phyloP scores from a whole-genome alignment of 2,888 invertebrate genomes.

The Trichopria drosophilae region DNA sequence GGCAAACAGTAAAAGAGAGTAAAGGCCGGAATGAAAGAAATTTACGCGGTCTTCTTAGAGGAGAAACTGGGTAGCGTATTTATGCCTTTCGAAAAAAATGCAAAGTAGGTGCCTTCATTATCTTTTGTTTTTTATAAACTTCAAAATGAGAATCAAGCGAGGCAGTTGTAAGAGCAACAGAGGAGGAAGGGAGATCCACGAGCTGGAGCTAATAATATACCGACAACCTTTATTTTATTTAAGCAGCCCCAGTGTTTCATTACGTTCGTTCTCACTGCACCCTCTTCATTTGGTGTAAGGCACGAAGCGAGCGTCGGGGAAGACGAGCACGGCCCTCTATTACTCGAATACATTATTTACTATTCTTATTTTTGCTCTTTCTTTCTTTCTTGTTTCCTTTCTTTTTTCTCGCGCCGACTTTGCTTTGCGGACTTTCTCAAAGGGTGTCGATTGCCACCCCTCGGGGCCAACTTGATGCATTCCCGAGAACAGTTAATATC shows the following conservation, averaged over 20 bases:
- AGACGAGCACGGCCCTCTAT: slow-evolving; percentile 33
- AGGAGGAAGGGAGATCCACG: slow-evolving; percentile 40
- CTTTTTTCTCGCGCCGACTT: slow-evolving; percentile 21
- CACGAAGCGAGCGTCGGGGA: slow-evolving; percentile 23
- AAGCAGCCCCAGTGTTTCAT: slow-evolving; percentile 57
- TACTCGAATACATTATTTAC: slow-evolving; percentile 54
- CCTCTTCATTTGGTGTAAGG: slow-evolving; percentile 36
- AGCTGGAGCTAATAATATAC: slow-evolving; percentile 51
- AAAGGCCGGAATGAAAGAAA: too few relatives aligned
- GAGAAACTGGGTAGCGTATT: too few relatives aligned
- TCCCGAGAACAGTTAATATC: slow-evolving; percentile 28
- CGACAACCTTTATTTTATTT: slow-evolving; percentile 57
- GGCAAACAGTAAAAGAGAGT: too few relatives aligned
- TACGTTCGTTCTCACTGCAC: slow-evolving; percentile 51
- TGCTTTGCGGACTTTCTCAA: too few relatives aligned
- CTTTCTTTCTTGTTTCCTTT: slow-evolving; percentile 33
- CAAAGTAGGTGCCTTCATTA: slow-evolving; percentile 5
- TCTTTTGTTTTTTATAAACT: slow-evolving; percentile 15
- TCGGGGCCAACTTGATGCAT: slow-evolving; percentile 30
- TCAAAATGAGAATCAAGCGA: slow-evolving; percentile 12
- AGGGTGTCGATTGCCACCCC: slow-evolving; percentile 35
- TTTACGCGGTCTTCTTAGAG: too few relatives aligned
- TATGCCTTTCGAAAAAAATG: too few relatives aligned
- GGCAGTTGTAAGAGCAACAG: slow-evolving; percentile 16
- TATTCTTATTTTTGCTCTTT: slow-evolving; percentile 51